These are phyloP conservation scores for Baronia brevicornis DNA, from an alignment of 2,888 invertebrate species.

Conservation along the genomic window DNA sequence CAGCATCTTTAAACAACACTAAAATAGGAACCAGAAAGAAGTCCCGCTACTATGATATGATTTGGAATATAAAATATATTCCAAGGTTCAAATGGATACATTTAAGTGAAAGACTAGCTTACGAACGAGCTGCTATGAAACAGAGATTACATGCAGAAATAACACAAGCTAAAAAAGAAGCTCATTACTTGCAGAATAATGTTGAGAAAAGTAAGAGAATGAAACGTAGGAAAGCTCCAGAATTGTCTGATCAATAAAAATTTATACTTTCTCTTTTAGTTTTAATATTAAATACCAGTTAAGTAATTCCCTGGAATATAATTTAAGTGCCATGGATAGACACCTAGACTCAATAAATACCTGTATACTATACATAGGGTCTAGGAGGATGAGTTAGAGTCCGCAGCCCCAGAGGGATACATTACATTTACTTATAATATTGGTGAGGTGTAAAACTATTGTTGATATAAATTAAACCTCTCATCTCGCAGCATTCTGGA, in stretches of 20 bases:
- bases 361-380: no score
- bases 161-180: constrained; percentile 92
- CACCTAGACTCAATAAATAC: no score
- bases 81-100: constrained; percentile 97
- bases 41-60: constrained; percentile 89
- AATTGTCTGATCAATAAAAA: constrained; percentile 22
- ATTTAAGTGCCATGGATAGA: no score
- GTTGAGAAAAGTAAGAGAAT: constrained; percentile 85
- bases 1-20: constrained; percentile 87
- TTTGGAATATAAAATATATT: constrained; percentile 98
- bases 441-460: no score
- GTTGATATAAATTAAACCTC: no score
- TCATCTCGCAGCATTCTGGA: no score
- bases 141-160: constrained; percentile 92
- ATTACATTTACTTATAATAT: no score
- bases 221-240: constrained; percentile 56
- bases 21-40: constrained; percentile 90
- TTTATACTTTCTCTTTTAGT: constrained; percentile 7
- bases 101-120: constrained; percentile 93
- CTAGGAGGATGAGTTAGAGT: no score
- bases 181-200: constrained; percentile 89
- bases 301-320: no score
- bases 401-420: no score
- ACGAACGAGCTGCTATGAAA: constrained; percentile 92
- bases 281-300: no score